A percentile compares a stretch with the other conserved stretches of the same genome.
Evolutionary conservation across 1,140 invertebrate species (phyloP).

Genomic region (Atta texana): DNA sequence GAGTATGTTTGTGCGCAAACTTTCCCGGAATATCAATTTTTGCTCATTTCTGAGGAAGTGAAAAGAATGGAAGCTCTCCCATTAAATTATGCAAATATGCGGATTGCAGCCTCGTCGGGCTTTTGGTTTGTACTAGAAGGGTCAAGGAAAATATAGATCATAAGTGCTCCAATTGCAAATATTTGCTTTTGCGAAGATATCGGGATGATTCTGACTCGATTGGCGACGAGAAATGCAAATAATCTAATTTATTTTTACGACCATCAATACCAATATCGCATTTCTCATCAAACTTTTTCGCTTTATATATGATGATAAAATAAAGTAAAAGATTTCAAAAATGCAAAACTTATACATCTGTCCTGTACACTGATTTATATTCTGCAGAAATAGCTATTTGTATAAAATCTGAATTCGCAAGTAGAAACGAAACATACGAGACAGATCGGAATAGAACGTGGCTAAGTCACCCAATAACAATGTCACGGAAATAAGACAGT

Average conservation of each 20-base stretch:
- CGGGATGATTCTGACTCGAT: neutral
- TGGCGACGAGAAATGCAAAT: neutral
- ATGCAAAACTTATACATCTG: neutral
- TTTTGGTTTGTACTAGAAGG: constrained; percentile 11
- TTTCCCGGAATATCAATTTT: constrained; percentile 59
- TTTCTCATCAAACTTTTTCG: neutral
- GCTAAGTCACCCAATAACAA: constrained; percentile 9
- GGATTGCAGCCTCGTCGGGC: constrained; percentile 12
- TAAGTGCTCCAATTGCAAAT: neutral
- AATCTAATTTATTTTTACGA: constrained; percentile 19
- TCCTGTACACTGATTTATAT: constrained; percentile 15
- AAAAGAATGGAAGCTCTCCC: constrained; percentile 35
- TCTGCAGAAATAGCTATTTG: neutral
- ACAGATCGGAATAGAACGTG: neutral
- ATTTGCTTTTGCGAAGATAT: constrained; percentile 5
- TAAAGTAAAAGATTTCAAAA: neutral
- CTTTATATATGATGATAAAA: neutral
- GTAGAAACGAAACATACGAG: constrained; percentile 12
- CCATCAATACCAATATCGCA: constrained; percentile 5
- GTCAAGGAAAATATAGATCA: constrained; percentile 24
- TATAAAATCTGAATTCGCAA: constrained; percentile 23
- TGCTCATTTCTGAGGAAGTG: constrained; percentile 37
- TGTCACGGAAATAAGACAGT: constrained; percentile 21
- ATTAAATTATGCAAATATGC: constrained; percentile 60
- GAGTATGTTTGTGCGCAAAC: constrained; percentile 60